These are phyloP conservation scores for Elegia similella DNA, from an alignment of 2,888 invertebrate species.

Conservation along the genomic window DNA sequence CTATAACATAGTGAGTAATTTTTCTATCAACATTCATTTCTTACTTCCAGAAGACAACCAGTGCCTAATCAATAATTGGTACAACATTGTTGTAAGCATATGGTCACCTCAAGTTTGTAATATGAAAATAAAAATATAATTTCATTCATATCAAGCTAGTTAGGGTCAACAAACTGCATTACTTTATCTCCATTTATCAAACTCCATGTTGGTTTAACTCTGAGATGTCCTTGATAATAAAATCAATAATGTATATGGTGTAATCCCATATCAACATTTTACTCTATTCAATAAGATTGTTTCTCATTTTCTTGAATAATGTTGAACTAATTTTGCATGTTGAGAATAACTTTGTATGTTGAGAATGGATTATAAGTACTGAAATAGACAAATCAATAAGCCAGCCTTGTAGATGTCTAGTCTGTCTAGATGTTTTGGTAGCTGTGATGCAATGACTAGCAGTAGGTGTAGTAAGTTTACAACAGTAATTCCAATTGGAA, in stretches of 20 bases:
- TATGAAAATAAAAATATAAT: background rate
- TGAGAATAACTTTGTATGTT: background rate
- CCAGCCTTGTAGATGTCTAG: background rate
- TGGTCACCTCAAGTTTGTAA: no score
- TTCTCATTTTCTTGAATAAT: background rate
- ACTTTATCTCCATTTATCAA: background rate
- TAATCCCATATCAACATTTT: background rate
- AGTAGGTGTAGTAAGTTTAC: background rate
- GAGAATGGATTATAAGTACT: background rate
- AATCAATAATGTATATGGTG: constrained; percentile 4
- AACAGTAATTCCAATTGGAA: constrained; percentile 1
- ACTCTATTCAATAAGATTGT: background rate
- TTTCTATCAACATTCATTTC: no score
- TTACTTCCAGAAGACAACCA: no score
- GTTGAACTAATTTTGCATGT: background rate
- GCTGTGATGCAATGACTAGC: background rate
- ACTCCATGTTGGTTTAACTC: background rate
- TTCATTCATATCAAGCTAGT: background rate
- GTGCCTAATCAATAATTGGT: no score
- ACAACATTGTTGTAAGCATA: no score
- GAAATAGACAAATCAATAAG: background rate
- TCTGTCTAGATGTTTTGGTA: background rate
- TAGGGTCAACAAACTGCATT: constrained; percentile 2
- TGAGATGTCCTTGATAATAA: constrained; percentile 11
- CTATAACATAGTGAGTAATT: no score